phyloP scores from a whole-genome alignment of 2,797 vertebrate species.

The Danio choprae region DNA sequence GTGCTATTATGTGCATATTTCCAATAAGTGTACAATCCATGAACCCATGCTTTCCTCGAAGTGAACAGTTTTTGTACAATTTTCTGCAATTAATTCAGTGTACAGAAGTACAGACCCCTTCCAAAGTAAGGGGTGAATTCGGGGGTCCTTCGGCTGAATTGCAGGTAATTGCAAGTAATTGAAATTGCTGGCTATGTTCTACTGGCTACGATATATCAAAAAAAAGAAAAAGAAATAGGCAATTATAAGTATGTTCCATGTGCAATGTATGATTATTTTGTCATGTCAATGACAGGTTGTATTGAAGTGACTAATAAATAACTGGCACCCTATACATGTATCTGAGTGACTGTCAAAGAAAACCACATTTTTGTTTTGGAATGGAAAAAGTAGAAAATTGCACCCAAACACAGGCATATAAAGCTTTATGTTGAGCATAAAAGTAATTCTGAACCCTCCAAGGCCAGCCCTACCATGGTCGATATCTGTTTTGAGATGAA shows the following conservation, averaged over 20 bases:
- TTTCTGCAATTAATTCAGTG: neutral
- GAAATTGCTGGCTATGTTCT: neutral
- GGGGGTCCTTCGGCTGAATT: neutral
- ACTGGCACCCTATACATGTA: neutral
- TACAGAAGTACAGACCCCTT: neutral
- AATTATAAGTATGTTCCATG: neutral
- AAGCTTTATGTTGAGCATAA: neutral
- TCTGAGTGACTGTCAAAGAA: neutral
- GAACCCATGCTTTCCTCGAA: slow-evolving; percentile 25
- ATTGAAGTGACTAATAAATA: no score
- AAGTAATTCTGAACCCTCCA: neutral
- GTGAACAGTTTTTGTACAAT: neutral
- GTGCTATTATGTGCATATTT: slow-evolving; percentile 42
- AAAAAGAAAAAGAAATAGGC: neutral
- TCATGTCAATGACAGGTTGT: neutral
- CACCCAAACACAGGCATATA: neutral
- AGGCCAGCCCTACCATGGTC: neutral
- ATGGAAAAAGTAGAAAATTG: neutral
- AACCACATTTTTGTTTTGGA: neutral
- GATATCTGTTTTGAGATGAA: slow-evolving; percentile 29
- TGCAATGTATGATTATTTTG: neutral
- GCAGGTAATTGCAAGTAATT: neutral
- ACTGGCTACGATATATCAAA: no score
- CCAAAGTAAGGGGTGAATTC: no score
- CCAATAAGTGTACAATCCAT: slow-evolving; percentile 36